A percentile compares a stretch with the other conserved stretches of the same genome.
These are phyloP conservation scores for Cyprinus carpio DNA, from an alignment of 2,113 vertebrate genomes.

Conservation along the genomic window DNA sequence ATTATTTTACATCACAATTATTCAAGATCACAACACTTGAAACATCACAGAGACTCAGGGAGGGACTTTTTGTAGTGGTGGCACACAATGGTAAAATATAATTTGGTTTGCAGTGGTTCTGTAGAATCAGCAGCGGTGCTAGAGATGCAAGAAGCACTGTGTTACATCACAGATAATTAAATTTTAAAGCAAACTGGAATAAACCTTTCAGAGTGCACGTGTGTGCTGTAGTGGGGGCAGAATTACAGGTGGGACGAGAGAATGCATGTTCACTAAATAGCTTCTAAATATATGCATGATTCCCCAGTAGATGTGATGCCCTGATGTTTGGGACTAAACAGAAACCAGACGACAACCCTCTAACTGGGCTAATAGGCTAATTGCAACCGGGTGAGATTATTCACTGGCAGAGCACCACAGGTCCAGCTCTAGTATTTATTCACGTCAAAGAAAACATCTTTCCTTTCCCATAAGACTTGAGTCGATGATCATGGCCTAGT, in stretches of 20 bases:
- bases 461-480: neutral
- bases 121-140: neutral
- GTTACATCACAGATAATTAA: constrained; percentile 26
- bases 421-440: constrained; percentile 16
- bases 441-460: constrained; percentile 3
- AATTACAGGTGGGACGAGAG: neutral
- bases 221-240: neutral
- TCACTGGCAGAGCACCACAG: constrained; percentile 32
- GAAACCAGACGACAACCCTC: constrained; percentile 43
- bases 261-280: constrained; percentile 45
- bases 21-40: no score
- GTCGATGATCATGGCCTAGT: constrained; percentile 27
- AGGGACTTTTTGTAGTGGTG: constrained; percentile 54
- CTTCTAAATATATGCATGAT: constrained; percentile 54
- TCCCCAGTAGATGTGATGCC: constrained; percentile 48
- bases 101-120: neutral
- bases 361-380: constrained; percentile 63
- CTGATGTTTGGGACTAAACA: constrained; percentile 58
- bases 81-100: constrained; percentile 33
- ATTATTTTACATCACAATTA: neutral
- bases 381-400: constrained; percentile 44
- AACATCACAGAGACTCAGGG: neutral
- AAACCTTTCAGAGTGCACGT: neutral
- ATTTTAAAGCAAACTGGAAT: constrained; percentile 25
- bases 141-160: neutral